Evolutionary conservation across 2,113 vertebrate genomes (phyloP).

Genomic region (Columbina picui): DNA sequence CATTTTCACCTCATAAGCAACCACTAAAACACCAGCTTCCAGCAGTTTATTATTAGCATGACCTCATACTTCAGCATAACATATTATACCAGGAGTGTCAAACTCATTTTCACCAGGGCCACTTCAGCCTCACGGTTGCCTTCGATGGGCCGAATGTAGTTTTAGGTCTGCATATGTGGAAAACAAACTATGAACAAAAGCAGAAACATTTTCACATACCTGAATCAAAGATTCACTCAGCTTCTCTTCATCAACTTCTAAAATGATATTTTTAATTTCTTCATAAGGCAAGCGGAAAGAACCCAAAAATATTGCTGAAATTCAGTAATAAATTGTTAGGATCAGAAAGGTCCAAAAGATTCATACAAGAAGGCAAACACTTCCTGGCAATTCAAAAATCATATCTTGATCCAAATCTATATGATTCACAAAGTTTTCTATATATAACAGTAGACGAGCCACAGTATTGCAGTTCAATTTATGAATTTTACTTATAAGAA

Average conservation of each 20-base stretch:
- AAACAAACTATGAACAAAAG: neutral
- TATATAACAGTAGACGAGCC: neutral
- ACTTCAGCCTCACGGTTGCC: too few relatives aligned
- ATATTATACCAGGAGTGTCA: too few relatives aligned
- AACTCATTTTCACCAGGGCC: too few relatives aligned
- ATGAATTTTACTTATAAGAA: neutral
- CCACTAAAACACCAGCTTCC: neutral
- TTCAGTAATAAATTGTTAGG: slow-evolving; percentile 54
- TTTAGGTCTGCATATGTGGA: too few relatives aligned
- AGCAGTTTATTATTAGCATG: neutral
- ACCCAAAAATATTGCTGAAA: slow-evolving; percentile 96
- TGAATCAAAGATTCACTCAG: slow-evolving; percentile 95
- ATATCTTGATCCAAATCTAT: neutral
- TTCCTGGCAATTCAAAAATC: neutral
- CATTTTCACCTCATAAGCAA: neutral
- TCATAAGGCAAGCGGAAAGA: slow-evolving; percentile 97
- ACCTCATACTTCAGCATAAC: neutral
- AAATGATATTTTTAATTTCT: slow-evolving; percentile 93
- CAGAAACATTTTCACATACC: slow-evolving; percentile 74
- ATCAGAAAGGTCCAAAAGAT: neutral
- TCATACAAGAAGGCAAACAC: neutral
- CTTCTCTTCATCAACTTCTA: slow-evolving; percentile 92
- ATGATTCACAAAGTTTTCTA: neutral
- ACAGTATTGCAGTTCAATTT: neutral
- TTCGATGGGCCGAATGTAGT: too few relatives aligned